Conservation (phyloP, 1,140 invertebrate species). For the Asbolus verrucosus region DNA sequence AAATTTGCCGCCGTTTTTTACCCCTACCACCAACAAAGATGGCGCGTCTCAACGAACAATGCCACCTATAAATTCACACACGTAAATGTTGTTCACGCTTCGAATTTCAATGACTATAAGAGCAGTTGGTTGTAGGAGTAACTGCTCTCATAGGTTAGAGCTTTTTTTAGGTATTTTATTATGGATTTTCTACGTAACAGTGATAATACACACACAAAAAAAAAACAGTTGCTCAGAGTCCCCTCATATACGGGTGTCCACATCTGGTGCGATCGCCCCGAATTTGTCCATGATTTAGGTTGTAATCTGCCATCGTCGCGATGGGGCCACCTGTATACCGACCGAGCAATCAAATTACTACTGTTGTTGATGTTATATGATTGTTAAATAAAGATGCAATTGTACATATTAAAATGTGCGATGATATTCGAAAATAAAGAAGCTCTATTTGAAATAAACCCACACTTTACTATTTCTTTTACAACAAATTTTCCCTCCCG, state of each 20-base stretch:
- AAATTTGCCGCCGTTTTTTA: slow-evolving; percentile 21
- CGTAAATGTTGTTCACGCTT: slow-evolving; percentile 27
- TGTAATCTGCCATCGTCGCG: no score
- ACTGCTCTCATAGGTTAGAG: slow-evolving; percentile 47
- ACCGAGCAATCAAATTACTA: slow-evolving; percentile 48
- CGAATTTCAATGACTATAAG: slow-evolving; percentile 4
- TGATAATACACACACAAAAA: no score
- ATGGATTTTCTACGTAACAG: slow-evolving; percentile 55
- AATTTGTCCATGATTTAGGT: no score
- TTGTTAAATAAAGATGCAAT: slow-evolving; percentile 59
- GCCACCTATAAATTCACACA: slow-evolving; percentile 17
- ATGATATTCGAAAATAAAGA: slow-evolving; percentile 57
- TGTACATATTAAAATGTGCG: slow-evolving; percentile 57
- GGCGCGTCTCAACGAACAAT: slow-evolving; percentile 16
- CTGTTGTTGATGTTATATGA: slow-evolving; percentile 60
- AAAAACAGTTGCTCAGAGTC: no score
- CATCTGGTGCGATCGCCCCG: no score
- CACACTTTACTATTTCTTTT: slow-evolving; percentile 9
- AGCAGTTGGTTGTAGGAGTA: slow-evolving; percentile 12
- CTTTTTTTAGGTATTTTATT: slow-evolving; percentile 55
- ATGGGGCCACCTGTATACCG: neutral
- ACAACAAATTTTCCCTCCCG: neutral
- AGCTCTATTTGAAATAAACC: slow-evolving; percentile 48
- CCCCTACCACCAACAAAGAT: slow-evolving; percentile 11
- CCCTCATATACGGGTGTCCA: no score